A percentile compares a stretch with the other conserved stretches of the same genome.
phyloP scores from a whole-genome alignment of 2,888 invertebrate genomes.

The Dolomedes plantarius region DNA sequence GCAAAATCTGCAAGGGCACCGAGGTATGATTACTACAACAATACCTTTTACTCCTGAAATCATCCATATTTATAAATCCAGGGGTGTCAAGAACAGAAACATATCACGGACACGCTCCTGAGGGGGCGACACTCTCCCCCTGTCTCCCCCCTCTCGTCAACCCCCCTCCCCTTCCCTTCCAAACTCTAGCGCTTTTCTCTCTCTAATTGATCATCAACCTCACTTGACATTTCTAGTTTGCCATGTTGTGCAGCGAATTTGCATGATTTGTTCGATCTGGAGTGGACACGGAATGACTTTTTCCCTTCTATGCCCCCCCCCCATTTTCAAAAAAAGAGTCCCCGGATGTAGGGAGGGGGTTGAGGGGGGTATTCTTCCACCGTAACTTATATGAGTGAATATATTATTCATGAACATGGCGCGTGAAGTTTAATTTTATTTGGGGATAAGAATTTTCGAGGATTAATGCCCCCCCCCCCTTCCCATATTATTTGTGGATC shows the following conservation, averaged over 20 bases:
- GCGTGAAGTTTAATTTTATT: not conserved
- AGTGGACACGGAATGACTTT: not conserved
- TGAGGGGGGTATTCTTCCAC: not conserved
- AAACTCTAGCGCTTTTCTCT: not conserved
- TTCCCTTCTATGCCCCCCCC: not conserved
- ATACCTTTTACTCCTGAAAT: not conserved
- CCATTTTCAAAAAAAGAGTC: not conserved
- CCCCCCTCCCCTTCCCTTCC: not conserved
- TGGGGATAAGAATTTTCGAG: too few relatives aligned
- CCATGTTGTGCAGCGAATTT: slow-evolving; percentile 5
- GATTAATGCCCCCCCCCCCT: too few relatives aligned
- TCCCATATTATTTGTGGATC: too few relatives aligned
- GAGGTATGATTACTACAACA: not conserved
- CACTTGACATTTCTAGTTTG: slow-evolving; percentile 11
- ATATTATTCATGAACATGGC: not conserved
- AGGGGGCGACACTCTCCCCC: not conserved
- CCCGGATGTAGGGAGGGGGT: not conserved
- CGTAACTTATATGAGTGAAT: not conserved
- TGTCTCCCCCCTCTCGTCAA: not conserved
- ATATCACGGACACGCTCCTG: not conserved
- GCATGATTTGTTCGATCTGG: slow-evolving; percentile 4
- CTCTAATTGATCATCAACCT: slow-evolving; percentile 6
- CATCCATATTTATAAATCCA: slow-evolving; percentile 7
- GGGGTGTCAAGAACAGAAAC: slow-evolving; percentile 11
- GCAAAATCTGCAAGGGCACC: too few relatives aligned